These are phyloP conservation scores for Drosophila vallismaia DNA, from an alignment of 2,888 invertebrate genomes.

Conservation along the genomic window DNA sequence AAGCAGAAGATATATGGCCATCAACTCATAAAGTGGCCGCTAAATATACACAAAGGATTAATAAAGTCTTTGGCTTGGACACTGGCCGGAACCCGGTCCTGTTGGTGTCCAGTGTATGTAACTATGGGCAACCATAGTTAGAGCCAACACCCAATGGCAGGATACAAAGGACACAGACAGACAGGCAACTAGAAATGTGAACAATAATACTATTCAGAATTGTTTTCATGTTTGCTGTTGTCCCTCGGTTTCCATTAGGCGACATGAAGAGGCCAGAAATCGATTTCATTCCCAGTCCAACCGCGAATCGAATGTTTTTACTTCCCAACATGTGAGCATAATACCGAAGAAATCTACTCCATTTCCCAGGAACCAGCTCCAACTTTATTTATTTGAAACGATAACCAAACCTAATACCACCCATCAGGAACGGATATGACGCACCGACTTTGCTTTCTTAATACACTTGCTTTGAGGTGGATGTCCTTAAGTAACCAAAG, in stretches of 20 bases:
- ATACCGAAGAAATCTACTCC: background rate
- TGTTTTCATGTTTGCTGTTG: conserved; percentile 31
- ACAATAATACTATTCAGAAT: conserved; percentile 35
- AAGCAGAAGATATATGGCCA: conserved; percentile 47
- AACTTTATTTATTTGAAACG: conserved; percentile 16
- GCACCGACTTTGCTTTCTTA: conserved; percentile 44
- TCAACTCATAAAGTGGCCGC: conserved; percentile 58
- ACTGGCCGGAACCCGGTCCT: conserved; percentile 32
- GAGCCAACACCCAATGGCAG: conserved; percentile 14
- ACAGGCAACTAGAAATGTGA: conserved; percentile 35
- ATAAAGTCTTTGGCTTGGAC: conserved; percentile 47
- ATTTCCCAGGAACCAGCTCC: conserved; percentile 15
- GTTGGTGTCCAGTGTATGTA: conserved; percentile 66
- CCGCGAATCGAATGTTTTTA: conserved; percentile 25
- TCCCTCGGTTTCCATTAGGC: conserved; percentile 15
- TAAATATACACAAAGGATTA: conserved; percentile 74
- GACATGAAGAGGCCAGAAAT: conserved; percentile 8
- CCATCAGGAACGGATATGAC: conserved; percentile 57
- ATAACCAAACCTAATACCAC: conserved; percentile 2
- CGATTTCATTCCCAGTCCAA: conserved; percentile 21
- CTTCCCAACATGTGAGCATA: conserved; percentile 17
- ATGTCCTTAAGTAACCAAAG: background rate
- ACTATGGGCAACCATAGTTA: conserved; percentile 68
- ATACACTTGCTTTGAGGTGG: conserved; percentile 5
- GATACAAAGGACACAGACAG: conserved; percentile 25